A percentile compares a stretch with the other conserved stretches of the same genome.
These are phyloP conservation scores for Siphlonurus alternatus DNA, from an alignment of 2,888 invertebrate genomes.

Conservation along the genomic window DNA sequence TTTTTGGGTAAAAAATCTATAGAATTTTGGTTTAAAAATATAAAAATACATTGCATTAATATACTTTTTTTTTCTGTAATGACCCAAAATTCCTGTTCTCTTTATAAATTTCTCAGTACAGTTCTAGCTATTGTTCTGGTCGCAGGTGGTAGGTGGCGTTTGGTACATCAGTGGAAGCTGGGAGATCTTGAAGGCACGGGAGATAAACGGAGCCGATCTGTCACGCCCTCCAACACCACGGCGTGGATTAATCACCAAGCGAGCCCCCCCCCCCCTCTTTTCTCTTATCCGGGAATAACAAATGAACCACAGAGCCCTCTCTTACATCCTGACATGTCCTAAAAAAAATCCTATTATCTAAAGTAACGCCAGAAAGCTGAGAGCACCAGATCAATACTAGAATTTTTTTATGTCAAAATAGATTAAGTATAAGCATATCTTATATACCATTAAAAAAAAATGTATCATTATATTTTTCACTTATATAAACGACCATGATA, in stretches of 20 bases:
- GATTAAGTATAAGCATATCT: neutral
- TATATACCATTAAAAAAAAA: neutral
- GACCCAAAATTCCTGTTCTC: no score
- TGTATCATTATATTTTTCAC: no score
- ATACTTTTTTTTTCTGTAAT: no score
- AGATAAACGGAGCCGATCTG: neutral
- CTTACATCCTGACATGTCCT: neutral
- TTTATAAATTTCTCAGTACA: no score
- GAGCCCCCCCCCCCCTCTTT: neutral
- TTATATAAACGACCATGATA: no score
- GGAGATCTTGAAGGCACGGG: neutral
- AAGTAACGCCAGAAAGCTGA: neutral
- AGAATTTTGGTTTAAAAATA: no score
- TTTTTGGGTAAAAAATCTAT: no score
- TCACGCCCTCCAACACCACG: neutral
- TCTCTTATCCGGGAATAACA: constrained; percentile 2
- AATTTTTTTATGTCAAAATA: neutral
- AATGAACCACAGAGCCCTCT: constrained; percentile 1
- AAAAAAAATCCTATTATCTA: constrained; percentile 4
- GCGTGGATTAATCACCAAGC: constrained; percentile 1
- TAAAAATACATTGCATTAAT: no score
- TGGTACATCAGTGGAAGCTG: neutral
- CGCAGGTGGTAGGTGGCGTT: neutral
- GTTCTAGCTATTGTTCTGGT: no score
- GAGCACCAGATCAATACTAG: constrained; percentile 1